phyloP scores from a whole-genome alignment of 2,113 vertebrate species.

The Nothobranchius furzeri region DNA sequence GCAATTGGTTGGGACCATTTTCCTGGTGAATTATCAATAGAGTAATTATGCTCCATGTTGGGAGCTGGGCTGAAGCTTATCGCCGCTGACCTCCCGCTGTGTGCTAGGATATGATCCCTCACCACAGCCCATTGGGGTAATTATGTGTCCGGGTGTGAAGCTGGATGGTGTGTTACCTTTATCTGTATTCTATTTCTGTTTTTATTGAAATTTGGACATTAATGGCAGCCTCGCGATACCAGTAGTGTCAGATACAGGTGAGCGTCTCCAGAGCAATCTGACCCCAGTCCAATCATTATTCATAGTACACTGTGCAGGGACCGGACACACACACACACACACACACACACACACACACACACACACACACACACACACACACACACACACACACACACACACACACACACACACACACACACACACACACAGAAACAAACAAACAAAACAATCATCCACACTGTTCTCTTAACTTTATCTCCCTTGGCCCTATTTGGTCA shows the following conservation, averaged over 20 bases:
- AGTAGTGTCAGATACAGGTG: conserved; percentile 73
- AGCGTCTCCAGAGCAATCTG: conserved; percentile 68
- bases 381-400: conserved; percentile 28
- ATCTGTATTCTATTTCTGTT: conserved; percentile 81
- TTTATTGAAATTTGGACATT: conserved; percentile 82
- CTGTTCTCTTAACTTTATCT: conserved; percentile 52
- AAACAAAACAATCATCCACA: conserved; percentile 34
- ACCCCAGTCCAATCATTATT: conserved; percentile 68
- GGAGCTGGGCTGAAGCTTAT: conserved; percentile 79
- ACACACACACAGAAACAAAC: conserved; percentile 27
- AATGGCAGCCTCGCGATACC: conserved; percentile 74
- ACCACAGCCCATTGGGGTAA: conserved; percentile 80
- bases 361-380: conserved; percentile 20
- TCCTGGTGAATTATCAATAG: conserved; percentile 84
- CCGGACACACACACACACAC: conserved; percentile 21
- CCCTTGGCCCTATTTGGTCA: conserved; percentile 24
- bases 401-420: conserved; percentile 30
- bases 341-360: conserved; percentile 36
- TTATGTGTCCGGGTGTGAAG: conserved; percentile 78
- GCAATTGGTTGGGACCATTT: conserved; percentile 79
- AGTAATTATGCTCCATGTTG: conserved; percentile 84
- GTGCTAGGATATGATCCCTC: conserved; percentile 79
- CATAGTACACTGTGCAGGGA: conserved; percentile 26
- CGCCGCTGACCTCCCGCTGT: conserved; percentile 73
- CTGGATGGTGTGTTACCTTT: conserved; percentile 73